phyloP scores from a whole-genome alignment of 2,888 invertebrate genomes.

The Hyposoter dolosus region DNA sequence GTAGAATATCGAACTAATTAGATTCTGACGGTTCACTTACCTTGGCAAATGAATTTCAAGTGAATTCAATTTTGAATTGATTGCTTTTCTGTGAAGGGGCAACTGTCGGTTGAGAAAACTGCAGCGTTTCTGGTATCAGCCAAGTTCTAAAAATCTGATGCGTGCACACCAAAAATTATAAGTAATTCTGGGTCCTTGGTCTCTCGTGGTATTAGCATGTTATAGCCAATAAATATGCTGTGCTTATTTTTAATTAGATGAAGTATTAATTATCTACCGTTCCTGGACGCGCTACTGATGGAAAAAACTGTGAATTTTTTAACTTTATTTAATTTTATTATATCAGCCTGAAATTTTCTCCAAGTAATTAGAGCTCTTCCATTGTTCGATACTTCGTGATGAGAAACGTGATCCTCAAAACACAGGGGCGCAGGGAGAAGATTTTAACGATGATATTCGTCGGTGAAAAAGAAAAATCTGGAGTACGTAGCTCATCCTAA shows the following conservation, averaged over 20 bases:
- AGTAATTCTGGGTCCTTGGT: neutral
- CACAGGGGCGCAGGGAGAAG: neutral
- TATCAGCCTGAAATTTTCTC: neutral
- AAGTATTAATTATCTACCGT: no score
- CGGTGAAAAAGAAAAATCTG: neutral
- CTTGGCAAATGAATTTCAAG: neutral
- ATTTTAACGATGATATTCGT: neutral
- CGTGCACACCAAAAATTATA: neutral
- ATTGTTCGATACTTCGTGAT: neutral
- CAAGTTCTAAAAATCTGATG: neutral
- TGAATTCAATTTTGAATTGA: no score
- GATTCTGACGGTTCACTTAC: neutral
- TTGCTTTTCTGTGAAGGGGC: neutral
- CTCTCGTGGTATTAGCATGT: no score
- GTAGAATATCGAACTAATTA: neutral
- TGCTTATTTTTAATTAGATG: neutral
- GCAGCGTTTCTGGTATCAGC: neutral
- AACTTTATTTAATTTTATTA: no score
- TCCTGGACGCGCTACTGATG: no score
- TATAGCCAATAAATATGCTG: no score
- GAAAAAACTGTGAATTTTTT: no score
- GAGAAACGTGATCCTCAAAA: neutral
- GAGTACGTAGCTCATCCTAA: neutral
- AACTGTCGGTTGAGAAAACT: neutral
- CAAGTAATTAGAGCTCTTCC: neutral